These are phyloP conservation scores for Cyanistes caeruleus DNA, from an alignment of 2,113 vertebrate genomes.

Conservation along the genomic window DNA sequence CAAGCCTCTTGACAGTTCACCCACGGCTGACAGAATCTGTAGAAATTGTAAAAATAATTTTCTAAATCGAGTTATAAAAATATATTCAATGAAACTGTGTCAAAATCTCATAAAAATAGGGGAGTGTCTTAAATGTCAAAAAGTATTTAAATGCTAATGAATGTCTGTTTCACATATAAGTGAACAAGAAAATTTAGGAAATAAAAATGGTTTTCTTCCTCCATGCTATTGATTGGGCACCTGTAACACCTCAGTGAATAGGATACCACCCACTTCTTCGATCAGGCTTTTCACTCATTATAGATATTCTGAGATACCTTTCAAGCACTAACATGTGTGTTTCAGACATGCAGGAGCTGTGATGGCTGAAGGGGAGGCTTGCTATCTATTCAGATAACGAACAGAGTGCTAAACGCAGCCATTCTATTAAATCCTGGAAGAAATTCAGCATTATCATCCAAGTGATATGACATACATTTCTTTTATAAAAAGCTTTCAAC, in stretches of 20 bases:
- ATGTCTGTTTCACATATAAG: conserved; percentile 46
- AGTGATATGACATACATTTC: background rate
- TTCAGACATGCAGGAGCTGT: background rate
- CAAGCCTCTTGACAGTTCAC: background rate
- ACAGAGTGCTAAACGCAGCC: background rate
- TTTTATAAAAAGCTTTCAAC: conserved; percentile 21
- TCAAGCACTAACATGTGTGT: background rate
- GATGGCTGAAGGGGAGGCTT: background rate
- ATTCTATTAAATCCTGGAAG: background rate
- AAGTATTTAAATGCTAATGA: conserved; percentile 61
- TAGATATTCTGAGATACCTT: background rate
- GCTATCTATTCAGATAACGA: conserved; percentile 18
- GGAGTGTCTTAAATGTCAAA: conserved; percentile 60
- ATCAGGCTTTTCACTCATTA: conserved; percentile 8
- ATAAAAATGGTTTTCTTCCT: conserved; percentile 30
- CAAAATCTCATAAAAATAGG: conserved; percentile 37
- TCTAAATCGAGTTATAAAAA: conserved; percentile 27
- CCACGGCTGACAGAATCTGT: background rate
- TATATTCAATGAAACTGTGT: conserved; percentile 14
- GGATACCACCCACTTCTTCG: background rate
- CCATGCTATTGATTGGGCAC: conserved; percentile 44
- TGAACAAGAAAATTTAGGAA: conserved; percentile 45
- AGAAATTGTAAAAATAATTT: conserved; percentile 44
- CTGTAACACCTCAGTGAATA: background rate
- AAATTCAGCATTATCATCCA: conserved; percentile 14